Evolutionary conservation across 2,797 vertebrate genomes (phyloP).

Genomic region (Platyrinchus mystaceus): DNA sequence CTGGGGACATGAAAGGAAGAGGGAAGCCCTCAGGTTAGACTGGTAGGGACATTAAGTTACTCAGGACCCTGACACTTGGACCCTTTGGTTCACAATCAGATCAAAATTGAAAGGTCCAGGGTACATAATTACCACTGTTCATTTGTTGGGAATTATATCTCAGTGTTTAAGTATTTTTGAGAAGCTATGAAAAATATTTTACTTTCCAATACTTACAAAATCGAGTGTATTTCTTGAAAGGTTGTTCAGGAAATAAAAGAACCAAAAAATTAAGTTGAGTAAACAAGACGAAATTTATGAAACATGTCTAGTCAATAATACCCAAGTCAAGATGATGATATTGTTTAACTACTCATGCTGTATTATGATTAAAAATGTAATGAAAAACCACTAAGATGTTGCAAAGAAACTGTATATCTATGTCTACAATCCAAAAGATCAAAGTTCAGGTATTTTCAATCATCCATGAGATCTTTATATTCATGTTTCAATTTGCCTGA

Average conservation of each 20-base stretch:
- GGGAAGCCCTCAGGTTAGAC: fast-evolving
- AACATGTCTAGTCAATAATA: neutral
- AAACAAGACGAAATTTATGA: neutral
- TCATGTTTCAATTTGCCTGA: neutral
- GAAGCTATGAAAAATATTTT: neutral
- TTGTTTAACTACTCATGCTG: neutral
- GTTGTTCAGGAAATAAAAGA: neutral
- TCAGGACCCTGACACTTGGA: neutral
- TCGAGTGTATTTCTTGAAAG: neutral
- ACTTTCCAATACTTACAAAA: neutral
- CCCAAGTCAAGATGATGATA: neutral
- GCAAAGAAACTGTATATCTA: neutral
- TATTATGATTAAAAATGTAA: neutral
- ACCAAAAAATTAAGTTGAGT: neutral
- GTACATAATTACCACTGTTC: neutral
- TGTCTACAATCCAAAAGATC: neutral
- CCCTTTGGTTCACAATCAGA: neutral
- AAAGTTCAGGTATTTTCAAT: neutral
- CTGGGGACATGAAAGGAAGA: neutral
- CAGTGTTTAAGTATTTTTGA: neutral
- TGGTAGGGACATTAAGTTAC: neutral
- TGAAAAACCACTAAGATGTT: neutral
- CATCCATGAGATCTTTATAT: neutral
- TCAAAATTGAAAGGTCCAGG: neutral
- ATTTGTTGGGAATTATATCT: neutral